Evolutionary conservation across 2,888 invertebrate genomes (phyloP).

Genomic region (Melipona beecheii): DNA sequence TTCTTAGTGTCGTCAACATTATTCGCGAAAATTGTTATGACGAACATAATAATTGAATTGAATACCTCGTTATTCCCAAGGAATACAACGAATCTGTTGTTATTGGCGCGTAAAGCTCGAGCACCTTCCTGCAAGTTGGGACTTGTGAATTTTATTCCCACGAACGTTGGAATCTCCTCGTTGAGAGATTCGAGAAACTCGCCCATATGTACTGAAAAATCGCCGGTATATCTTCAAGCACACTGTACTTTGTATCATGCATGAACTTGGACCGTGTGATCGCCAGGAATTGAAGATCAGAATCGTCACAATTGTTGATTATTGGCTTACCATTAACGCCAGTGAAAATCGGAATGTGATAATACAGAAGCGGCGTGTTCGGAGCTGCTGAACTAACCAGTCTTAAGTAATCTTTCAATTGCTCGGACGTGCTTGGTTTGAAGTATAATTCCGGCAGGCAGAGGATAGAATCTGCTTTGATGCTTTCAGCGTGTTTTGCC

Average conservation of each 20-base stretch:
- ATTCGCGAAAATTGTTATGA: background rate
- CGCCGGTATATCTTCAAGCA: background rate
- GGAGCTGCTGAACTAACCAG: slow-evolving; percentile 89
- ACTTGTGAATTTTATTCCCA: slow-evolving; percentile 93
- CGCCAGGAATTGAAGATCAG: background rate
- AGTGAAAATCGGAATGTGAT: slow-evolving; percentile 91
- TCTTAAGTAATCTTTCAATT: slow-evolving; percentile 88
- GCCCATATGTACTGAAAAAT: slow-evolving; percentile 89
- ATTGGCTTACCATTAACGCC: slow-evolving; percentile 89
- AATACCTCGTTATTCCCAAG: slow-evolving; percentile 89
- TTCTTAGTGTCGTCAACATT: no score
- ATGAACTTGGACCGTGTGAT: background rate
- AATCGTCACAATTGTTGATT: background rate
- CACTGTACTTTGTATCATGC: background rate
- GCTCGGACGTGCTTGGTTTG: slow-evolving; percentile 87
- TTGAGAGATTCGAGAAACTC: slow-evolving; percentile 88
- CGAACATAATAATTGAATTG: background rate
- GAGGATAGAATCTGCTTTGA: slow-evolving; percentile 88
- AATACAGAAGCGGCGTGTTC: slow-evolving; percentile 91
- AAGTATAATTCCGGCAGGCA: slow-evolving; percentile 92
- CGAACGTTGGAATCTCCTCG: slow-evolving; percentile 89
- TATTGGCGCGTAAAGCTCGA: slow-evolving; percentile 86
- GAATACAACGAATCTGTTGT: slow-evolving; percentile 86
- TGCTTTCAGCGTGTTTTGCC: slow-evolving; percentile 89
- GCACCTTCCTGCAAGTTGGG: slow-evolving; percentile 89